Evolutionary conservation across 2,888 invertebrate genomes (phyloP).

Genomic region (Salpingus planirostris): DNA sequence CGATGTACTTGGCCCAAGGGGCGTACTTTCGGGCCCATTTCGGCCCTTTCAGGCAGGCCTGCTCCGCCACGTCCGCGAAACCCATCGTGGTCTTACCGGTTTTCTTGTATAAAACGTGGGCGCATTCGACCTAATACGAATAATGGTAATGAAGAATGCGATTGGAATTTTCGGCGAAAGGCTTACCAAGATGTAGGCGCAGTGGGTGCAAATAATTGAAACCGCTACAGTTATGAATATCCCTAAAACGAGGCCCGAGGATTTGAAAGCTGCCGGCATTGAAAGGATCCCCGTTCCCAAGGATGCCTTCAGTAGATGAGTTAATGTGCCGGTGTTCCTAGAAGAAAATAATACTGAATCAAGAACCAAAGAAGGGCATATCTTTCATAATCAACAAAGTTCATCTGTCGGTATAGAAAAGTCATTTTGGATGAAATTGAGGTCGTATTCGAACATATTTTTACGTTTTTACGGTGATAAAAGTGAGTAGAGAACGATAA

Average conservation of each 20-base stretch:
- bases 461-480: too few relatives aligned
- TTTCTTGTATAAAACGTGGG: constrained; percentile 68
- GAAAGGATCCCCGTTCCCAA: constrained; percentile 93
- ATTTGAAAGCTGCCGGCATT: constrained; percentile 87
- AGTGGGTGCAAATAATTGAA: constrained; percentile 87
- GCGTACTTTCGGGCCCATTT: constrained; percentile 55
- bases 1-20: constrained; percentile 38
- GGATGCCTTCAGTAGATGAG: constrained; percentile 91
- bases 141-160: too few relatives aligned
- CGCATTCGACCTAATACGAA: constrained; percentile 63
- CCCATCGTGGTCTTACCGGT: constrained; percentile 65
- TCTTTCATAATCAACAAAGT: too few relatives aligned
- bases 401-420: too few relatives aligned
- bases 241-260: constrained; percentile 78
- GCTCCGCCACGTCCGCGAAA: constrained; percentile 80
- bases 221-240: constrained; percentile 76
- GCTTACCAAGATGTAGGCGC: constrained; percentile 81
- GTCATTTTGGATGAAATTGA: too few relatives aligned
- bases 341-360: too few relatives aligned
- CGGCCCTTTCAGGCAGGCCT: constrained; percentile 71
- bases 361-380: too few relatives aligned
- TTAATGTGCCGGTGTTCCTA: constrained; percentile 84
- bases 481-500: too few relatives aligned
- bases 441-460: too few relatives aligned
- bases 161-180: too few relatives aligned